Evolutionary conservation across 2,888 invertebrate genomes (phyloP), one percentile per base, ranked within the genome.

Genomic region (Phalangium opilio): DNA sequence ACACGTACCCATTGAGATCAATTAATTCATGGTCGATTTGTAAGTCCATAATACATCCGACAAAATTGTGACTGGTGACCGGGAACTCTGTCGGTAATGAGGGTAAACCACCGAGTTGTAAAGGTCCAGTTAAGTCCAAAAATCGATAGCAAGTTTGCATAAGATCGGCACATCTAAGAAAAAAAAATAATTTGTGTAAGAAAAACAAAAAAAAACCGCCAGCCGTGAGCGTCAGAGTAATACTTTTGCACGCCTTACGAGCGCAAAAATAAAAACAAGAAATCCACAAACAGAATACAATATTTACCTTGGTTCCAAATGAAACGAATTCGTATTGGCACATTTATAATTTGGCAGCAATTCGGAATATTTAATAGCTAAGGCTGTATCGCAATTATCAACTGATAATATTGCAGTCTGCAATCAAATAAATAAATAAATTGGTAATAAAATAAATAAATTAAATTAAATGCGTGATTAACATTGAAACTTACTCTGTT

Each of bases 91-190:
- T 58, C 11, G 84, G 83, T 33, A 85, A 75, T 44, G 79, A 74
- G 0, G 93, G 91, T 1, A 95, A 70, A 0, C 93, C 93, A 0
- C 95, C 95, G 7, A 96, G 69, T 66, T 90, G 89, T 19, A 91
- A 66, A 11, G 90, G 90, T 0, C 89, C 63, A 0, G 93, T 93
- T 34, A 96, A 70, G 64, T 96, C 95, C 33, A 96, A 68, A 62
- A 90, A 89, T 49, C 91, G 65, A 55, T 70, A 70, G 58, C 74
- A 74, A 32, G 66, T 66, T 53, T 70, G 70, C 21, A 69, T 70
- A 44, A 68, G 63, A 50, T 67, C 64, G 39, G 64, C 59, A 61
- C 73, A 73, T 48, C 69, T 68, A 58, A 7, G 51, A 53, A 46
- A 45, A 41, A 46, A 39, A 33, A 33, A 32, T 43, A 19, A n/a